A percentile compares a stretch with the other conserved stretches of the same genome.
These are phyloP conservation scores for Panagrolaimus sp. DNA, from an alignment of 1,140 invertebrate genomes.

Conservation along the genomic window DNA sequence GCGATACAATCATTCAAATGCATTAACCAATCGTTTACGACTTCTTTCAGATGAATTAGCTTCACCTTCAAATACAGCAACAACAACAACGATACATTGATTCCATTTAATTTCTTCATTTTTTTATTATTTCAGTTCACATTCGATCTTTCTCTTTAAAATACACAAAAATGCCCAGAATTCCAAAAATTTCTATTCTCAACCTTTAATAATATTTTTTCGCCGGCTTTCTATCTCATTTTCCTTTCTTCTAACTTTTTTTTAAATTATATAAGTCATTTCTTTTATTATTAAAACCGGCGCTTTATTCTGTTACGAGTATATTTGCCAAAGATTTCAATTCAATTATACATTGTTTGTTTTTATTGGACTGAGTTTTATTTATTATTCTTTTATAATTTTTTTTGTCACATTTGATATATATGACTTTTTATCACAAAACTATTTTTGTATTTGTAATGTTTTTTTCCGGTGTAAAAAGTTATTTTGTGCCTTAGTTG, in stretches of 20 bases:
- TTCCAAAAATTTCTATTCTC: background rate
- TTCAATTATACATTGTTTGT: constrained; percentile 8
- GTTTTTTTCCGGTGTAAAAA: background rate
- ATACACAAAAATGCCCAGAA: constrained; percentile 2
- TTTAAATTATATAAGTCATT: too few relatives aligned
- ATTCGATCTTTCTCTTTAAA: background rate
- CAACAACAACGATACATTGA: background rate
- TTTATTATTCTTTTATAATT: too few relatives aligned
- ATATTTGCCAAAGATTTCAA: constrained; percentile 12
- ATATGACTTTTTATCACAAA: too few relatives aligned
- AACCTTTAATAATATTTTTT: background rate
- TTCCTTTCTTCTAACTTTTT: too few relatives aligned
- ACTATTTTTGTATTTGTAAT: background rate
- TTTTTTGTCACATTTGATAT: too few relatives aligned
- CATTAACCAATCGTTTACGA: background rate
- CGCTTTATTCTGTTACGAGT: constrained; percentile 6
- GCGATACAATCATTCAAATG: constrained; percentile 1
- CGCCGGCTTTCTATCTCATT: too few relatives aligned
- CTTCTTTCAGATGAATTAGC: background rate
- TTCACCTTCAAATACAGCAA: background rate
- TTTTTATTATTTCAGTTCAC: too few relatives aligned
- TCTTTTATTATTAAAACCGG: background rate
- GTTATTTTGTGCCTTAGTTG: constrained; percentile 14
- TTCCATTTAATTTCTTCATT: too few relatives aligned
- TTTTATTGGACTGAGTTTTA: background rate